Percentiles rank a stretch among this genome's conserved stretches.
phyloP scores from a whole-genome alignment of 2,888 invertebrate genomes.

The Tiliacea aurago region DNA sequence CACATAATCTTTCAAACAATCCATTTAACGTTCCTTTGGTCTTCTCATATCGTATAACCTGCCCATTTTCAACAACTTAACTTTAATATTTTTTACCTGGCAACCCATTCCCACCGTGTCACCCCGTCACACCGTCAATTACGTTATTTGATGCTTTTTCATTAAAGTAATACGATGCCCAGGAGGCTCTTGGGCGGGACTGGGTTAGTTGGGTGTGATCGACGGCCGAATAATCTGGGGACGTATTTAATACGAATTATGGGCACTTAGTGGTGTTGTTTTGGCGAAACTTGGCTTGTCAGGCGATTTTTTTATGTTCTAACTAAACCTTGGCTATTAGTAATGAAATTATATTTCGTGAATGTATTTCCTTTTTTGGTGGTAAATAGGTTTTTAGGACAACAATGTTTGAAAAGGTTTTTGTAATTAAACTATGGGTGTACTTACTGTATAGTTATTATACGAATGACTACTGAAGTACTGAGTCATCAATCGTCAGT shows the following conservation, averaged over 20 bases:
- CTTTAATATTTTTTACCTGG: slow-evolving; percentile 41
- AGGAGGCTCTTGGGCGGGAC: slow-evolving; percentile 72
- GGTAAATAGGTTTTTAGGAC: slow-evolving; percentile 39
- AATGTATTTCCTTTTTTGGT: slow-evolving; percentile 11
- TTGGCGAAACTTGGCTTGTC: slow-evolving; percentile 52
- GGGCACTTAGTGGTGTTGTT: slow-evolving; percentile 48
- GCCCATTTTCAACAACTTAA: background rate
- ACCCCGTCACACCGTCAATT: slow-evolving; percentile 79
- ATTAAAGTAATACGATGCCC: slow-evolving; percentile 84
- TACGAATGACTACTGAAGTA: slow-evolving; percentile 4
- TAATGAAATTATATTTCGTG: slow-evolving; percentile 36
- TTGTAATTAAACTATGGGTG: background rate
- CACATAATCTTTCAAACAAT: background rate
- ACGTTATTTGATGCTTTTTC: slow-evolving; percentile 89
- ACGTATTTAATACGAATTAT: slow-evolving; percentile 62
- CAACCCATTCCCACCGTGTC: slow-evolving; percentile 53
- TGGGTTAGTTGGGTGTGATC: slow-evolving; percentile 77
- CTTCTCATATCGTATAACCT: background rate
- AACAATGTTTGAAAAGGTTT: slow-evolving; percentile 20
- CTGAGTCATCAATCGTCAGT: background rate
- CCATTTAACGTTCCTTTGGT: background rate
- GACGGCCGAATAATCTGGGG: slow-evolving; percentile 64
- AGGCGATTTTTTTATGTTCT: slow-evolving; percentile 46
- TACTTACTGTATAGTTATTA: background rate
- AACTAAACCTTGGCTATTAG: slow-evolving; percentile 51